phyloP scores from a whole-genome alignment of 1,140 invertebrate genomes.

The Metaphire vulgaris region DNA sequence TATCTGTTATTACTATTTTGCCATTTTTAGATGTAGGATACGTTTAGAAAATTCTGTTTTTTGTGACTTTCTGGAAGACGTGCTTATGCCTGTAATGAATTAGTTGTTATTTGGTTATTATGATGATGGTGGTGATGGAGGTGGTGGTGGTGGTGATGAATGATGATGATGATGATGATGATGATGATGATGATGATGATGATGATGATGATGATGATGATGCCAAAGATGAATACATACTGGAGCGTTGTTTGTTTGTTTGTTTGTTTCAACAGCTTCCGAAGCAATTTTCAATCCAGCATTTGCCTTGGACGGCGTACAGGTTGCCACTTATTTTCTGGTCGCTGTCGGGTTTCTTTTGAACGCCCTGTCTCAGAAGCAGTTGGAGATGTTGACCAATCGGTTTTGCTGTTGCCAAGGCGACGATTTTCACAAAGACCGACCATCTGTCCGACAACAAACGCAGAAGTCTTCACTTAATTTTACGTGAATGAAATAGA shows the following conservation, averaged over 20 bases:
- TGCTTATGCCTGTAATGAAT: no score
- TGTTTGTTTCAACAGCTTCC: not conserved
- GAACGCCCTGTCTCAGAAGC: not conserved
- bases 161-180: not conserved
- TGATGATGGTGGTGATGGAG: not conserved
- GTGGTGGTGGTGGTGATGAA: not conserved
- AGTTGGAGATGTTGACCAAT: not conserved
- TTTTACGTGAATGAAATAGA: no score
- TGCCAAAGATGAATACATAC: not conserved
- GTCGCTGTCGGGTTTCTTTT: not conserved
- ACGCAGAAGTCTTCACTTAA: no score
- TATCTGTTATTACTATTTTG: no score
- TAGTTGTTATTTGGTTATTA: no score
- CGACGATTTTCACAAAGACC: no score
- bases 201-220: constrained; percentile 1
- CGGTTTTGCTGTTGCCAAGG: not conserved
- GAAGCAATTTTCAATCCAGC: not conserved
- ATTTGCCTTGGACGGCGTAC: not conserved
- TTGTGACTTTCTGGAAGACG: no score
- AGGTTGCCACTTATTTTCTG: not conserved
- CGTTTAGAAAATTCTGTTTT: no score
- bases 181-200: not conserved
- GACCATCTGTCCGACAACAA: no score
- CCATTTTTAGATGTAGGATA: no score
- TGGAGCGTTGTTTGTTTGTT: not conserved